Evolutionary conservation across 2,888 invertebrate species (phyloP), one percentile per base, ranked within the genome.

Genomic region (Caenorhabditis macrosperma): DNA sequence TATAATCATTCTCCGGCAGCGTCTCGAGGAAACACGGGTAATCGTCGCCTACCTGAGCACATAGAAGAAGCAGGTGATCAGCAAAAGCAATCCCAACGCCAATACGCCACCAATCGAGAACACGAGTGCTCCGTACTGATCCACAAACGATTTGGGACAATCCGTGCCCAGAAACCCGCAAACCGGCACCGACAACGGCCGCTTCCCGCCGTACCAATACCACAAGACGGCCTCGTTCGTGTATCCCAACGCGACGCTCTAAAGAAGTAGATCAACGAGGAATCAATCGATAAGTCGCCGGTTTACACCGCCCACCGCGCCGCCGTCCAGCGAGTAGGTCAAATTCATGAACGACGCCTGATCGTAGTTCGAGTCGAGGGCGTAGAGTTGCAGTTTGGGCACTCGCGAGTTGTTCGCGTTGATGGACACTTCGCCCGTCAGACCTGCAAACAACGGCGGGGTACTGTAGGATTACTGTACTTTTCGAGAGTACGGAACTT

Each of bases 401-500:
- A 74, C 74, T 22, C 85, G 52, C 0, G 82, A 71, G 35, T 67
- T 78, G 60, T 85, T 85, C 9, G 66, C 48, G 57, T 83, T 83
- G 10, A 85, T 85, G 3, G 76, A 57, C 2, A 85, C 85, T 60
- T 82, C 81, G 15, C 85, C 85, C 10, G 82, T 81, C 0, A 83
- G 64, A 4, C 85, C 85, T 82, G 57, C 4, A 77, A n/a, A n/a
- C n/a, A n/a, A 24, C n/a, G 12, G 7, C 12, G 15, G 15, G 5
- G 5, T 10, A 38, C 15, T 10, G 38, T 12, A 2, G 5, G 15
- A 38, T 12, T 2, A 12, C 12, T 9, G 10, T 33, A 33, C 5
- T 33, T 7, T 7, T 33, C 6, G 10, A 7, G 33, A 33, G 33
- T 5, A 33, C 5, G 33, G 10, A 33, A 33, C 33, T 33, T 10